These are phyloP conservation scores for Lordiphosa andalusiaca DNA, from an alignment of 2,888 invertebrate genomes.

Conservation along the genomic window DNA sequence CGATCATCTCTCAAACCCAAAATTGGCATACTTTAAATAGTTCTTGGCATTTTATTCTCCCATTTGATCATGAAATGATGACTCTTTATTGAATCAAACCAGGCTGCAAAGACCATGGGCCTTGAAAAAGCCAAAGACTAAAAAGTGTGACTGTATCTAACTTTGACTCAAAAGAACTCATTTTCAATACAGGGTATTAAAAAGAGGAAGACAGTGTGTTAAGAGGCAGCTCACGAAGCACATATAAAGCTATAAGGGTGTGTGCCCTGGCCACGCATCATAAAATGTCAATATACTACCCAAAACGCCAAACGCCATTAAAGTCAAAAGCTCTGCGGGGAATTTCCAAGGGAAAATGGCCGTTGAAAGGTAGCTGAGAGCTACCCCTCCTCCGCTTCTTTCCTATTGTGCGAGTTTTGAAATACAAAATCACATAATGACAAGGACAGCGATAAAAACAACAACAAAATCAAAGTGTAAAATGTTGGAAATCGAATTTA, in stretches of 20 bases:
- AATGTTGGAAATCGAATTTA: slow-evolving; percentile 73
- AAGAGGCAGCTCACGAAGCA: slow-evolving; percentile 54
- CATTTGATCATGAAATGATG: too few relatives aligned
- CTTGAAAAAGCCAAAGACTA: too few relatives aligned
- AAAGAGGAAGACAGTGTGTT: slow-evolving; percentile 21
- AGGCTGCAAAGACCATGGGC: too few relatives aligned
- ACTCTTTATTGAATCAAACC: too few relatives aligned
- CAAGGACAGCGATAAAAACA: slow-evolving; percentile 30
- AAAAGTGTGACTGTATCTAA: too few relatives aligned
- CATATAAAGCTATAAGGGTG: slow-evolving; percentile 35
- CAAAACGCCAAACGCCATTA: slow-evolving; percentile 63
- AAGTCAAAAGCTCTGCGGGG: slow-evolving; percentile 72
- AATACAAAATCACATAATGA: slow-evolving; percentile 57
- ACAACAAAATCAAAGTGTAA: slow-evolving; percentile 52
- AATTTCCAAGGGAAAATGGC: slow-evolving; percentile 45
- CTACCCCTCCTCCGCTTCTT: slow-evolving; percentile 2
- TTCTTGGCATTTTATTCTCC: too few relatives aligned
- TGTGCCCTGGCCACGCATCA: slow-evolving; percentile 64
- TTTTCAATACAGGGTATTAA: slow-evolving; percentile 7
- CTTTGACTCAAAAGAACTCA: too few relatives aligned
- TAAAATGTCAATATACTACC: slow-evolving; percentile 75
- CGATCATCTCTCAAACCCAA: too few relatives aligned
- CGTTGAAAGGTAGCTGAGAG: slow-evolving; percentile 18
- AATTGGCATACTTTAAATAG: too few relatives aligned
- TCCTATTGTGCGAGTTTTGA: slow-evolving; percentile 33